These are phyloP conservation scores for Sitophilus oryzae DNA, from an alignment of 1,140 invertebrate genomes.

Conservation along the genomic window DNA sequence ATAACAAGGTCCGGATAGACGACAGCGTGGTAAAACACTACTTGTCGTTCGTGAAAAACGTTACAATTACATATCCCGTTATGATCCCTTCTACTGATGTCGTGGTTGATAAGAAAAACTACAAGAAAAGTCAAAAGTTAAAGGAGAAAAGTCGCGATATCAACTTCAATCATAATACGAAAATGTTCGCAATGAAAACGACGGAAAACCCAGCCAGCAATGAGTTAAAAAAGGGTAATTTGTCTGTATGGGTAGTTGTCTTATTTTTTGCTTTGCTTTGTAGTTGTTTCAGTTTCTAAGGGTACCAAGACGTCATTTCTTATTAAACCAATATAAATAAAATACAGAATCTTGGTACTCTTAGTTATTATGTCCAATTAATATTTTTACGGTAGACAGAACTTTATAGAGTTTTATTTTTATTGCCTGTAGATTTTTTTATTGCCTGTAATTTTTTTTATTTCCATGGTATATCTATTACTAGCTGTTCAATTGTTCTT, in stretches of 20 bases:
- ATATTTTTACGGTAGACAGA: too few relatives aligned
- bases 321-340: too few relatives aligned
- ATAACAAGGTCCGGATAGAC: conserved; percentile 33
- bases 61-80: conserved; percentile 66
- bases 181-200: conserved; percentile 31
- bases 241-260: background rate
- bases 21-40: conserved; percentile 35
- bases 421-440: too few relatives aligned
- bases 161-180: conserved; percentile 43
- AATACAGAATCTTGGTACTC: too few relatives aligned
- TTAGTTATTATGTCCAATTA: too few relatives aligned
- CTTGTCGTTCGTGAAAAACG: conserved; percentile 49
- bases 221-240: conserved; percentile 35
- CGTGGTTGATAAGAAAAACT: conserved; percentile 42
- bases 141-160: conserved; percentile 46
- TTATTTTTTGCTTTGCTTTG: conserved; percentile 5
- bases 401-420: too few relatives aligned
- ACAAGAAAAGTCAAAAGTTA: conserved; percentile 42
- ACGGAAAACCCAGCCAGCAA: conserved; percentile 29
- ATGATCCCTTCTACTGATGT: conserved; percentile 53
- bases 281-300: conserved; percentile 10
- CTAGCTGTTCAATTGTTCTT: too few relatives aligned
- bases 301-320: too few relatives aligned
- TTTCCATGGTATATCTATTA: too few relatives aligned
- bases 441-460: too few relatives aligned